Conservation (phyloP, 2,113 vertebrate species). For the Phrynosoma blainvillii region DNA sequence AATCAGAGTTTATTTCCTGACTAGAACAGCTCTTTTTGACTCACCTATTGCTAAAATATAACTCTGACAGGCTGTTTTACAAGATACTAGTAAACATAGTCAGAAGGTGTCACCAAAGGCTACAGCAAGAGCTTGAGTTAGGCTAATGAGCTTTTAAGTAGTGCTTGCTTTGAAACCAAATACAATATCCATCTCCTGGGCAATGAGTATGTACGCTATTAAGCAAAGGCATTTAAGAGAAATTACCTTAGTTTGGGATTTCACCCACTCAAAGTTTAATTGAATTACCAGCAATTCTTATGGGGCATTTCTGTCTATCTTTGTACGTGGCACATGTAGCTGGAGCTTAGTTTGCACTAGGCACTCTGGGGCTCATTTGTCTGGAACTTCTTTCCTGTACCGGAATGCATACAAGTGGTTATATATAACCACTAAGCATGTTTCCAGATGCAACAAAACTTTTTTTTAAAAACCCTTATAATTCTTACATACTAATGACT, state of each 20-base stretch:
- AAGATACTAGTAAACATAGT: neutral
- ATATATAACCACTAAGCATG: neutral
- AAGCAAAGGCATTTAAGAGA: slow-evolving; percentile 16
- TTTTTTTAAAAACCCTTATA: too few relatives aligned
- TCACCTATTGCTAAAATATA: neutral
- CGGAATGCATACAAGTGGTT: neutral
- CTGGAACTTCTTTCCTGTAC: slow-evolving; percentile 1
- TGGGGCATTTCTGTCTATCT: neutral
- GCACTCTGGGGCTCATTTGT: neutral
- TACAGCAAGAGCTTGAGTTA: slow-evolving; percentile 2
- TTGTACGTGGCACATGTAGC: slow-evolving; percentile 18
- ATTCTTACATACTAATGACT: too few relatives aligned
- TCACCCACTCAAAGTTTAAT: slow-evolving; percentile 6
- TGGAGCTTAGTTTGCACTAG: slow-evolving; percentile 1
- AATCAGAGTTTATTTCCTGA: neutral
- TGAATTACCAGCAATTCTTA: slow-evolving; percentile 10
- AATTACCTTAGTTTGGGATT: slow-evolving; percentile 6
- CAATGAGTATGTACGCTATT: slow-evolving; percentile 26
- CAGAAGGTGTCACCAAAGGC: neutral
- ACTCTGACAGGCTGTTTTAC: neutral
- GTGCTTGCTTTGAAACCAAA: slow-evolving; percentile 14
- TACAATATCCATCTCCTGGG: slow-evolving; percentile 26
- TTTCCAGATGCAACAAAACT: neutral
- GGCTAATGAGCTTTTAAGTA: slow-evolving; percentile 28
- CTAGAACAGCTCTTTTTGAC: neutral